Percentiles rank a stretch among this genome's conserved stretches.
Evolutionary conservation across 2,797 vertebrate species (phyloP).

Genomic region (Emydoidea blandingii): DNA sequence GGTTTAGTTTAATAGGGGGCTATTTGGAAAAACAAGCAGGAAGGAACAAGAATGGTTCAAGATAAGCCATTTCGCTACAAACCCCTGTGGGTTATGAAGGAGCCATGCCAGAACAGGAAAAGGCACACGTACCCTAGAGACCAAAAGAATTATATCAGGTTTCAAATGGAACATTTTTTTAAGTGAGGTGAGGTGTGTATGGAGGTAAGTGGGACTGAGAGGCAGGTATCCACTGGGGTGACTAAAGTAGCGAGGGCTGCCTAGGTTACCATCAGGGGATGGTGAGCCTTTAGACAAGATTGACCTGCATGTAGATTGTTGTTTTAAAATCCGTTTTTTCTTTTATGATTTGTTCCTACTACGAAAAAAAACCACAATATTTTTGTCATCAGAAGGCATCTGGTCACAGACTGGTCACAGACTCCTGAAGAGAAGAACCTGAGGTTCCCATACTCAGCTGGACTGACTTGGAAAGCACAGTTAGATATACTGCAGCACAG

Average conservation of each 20-base stretch:
- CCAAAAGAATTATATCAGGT: not conserved
- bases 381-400: not conserved
- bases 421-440: not conserved
- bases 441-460: not conserved
- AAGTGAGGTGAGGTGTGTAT: not conserved
- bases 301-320: not conserved
- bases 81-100: accelerated
- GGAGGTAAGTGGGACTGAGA: not conserved
- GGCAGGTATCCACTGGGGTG: not conserved
- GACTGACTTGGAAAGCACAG: not conserved
- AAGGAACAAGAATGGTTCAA: not conserved
- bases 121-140: not conserved
- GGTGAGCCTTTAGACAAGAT: not conserved
- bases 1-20: not conserved
- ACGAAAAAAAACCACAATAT: not conserved
- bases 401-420: not conserved
- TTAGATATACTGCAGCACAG: not conserved
- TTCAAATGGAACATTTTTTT: not conserved
- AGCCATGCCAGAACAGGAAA: not conserved
- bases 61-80: not conserved
- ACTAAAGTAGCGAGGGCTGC: not conserved
- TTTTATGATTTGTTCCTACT: slow-evolving; percentile 1
- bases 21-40: not conserved
- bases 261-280: not conserved
- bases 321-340: not conserved